phyloP scores from a whole-genome alignment of 35 echinoderm and acorn worm genomes.

The Apostichopus parvimensis region DNA sequence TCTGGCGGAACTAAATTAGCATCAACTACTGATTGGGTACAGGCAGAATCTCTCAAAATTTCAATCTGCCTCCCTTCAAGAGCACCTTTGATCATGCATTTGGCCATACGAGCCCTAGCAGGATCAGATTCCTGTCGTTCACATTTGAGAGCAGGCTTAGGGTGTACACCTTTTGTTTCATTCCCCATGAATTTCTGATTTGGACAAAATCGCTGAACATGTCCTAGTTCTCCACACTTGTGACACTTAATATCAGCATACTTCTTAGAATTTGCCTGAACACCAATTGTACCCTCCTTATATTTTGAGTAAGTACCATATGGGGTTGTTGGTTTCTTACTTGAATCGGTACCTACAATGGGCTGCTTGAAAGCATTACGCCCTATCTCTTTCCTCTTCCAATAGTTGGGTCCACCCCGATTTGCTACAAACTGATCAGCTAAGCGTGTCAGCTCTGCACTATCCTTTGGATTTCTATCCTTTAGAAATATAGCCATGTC shows the following conservation, averaged over 20 bases:
- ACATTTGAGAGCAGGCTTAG: background rate
- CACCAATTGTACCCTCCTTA: constrained; percentile 3
- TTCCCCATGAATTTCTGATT: background rate
- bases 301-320: too few species aligned
- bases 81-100: constrained; percentile 1
- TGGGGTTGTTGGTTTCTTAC: too few species aligned
- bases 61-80: background rate
- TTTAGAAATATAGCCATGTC: background rate
- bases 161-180: background rate
- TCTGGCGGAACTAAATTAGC: background rate
- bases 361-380: too few species aligned
- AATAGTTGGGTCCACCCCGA: background rate
- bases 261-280: too few species aligned
- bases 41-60: background rate
- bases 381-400: background rate
- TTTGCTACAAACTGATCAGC: background rate
- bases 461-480: background rate
- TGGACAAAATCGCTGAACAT: too few species aligned
- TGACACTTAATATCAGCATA: background rate
- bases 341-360: too few species aligned
- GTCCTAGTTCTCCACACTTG: constrained; percentile 12
- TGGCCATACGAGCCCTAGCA: constrained; percentile 2
- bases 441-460: too few species aligned
- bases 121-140: background rate
- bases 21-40: constrained; percentile 10